Conservation (phyloP, 2,888 invertebrate species). For the Sesia bembeciformis region DNA sequence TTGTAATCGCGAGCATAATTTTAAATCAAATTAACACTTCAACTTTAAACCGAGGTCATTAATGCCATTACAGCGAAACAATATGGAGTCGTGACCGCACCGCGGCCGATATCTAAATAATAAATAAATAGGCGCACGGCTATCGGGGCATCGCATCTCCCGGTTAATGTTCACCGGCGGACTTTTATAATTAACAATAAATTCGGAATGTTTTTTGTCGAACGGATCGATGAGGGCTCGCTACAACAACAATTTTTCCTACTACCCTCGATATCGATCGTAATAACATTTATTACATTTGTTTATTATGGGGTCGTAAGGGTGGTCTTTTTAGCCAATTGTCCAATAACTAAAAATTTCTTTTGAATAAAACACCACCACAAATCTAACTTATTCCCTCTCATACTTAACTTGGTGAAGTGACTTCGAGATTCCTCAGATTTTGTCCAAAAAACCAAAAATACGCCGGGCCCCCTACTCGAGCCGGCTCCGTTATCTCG, state of each 20-base stretch:
- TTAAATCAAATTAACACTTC: conserved; percentile 75
- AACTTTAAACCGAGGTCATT: conserved; percentile 72
- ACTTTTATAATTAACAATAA: conserved; percentile 75
- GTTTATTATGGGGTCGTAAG: not conserved
- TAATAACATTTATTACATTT: conserved; percentile 35
- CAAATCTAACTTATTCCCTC: not conserved
- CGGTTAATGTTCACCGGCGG: conserved; percentile 63
- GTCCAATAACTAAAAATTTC: not conserved
- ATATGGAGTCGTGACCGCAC: conserved; percentile 69
- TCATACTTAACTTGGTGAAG: not conserved
- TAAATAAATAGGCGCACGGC: conserved; percentile 10
- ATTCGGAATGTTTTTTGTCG: conserved; percentile 68
- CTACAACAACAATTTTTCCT: conserved; percentile 56
- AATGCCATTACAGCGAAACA: conserved; percentile 69
- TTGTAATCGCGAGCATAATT: conserved; percentile 67
- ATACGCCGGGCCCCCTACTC: conserved; percentile 47
- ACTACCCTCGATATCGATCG: conserved; percentile 56
- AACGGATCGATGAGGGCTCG: conserved; percentile 31
- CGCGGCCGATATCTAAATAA: conserved; percentile 27
- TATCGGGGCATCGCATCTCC: conserved; percentile 63
- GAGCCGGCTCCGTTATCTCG: conserved; percentile 68
- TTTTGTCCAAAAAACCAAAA: conserved; percentile 58
- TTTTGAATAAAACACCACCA: not conserved
- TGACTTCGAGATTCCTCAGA: conserved; percentile 34
- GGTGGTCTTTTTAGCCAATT: not conserved